Evolutionary conservation across 1,140 invertebrate genomes (phyloP).

Genomic region (Drosophila pallidifrons): DNA sequence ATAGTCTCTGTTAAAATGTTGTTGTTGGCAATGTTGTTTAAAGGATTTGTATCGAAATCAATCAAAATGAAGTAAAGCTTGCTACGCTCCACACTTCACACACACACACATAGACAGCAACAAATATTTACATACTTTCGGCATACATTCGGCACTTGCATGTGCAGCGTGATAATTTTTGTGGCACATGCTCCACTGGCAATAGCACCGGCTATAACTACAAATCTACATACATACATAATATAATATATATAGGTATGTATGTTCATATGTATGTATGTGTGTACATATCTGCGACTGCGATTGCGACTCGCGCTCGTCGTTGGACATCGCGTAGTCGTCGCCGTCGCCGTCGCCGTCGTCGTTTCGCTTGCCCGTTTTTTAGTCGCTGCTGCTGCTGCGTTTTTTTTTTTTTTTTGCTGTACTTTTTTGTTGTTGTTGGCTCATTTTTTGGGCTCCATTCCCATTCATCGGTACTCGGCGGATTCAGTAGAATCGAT

Average conservation of each 20-base stretch:
- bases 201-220: slow-evolving; percentile 14
- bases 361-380: slow-evolving; percentile 46
- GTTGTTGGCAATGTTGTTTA: not conserved
- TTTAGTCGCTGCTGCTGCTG: slow-evolving; percentile 39
- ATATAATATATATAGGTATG: too few relatives aligned
- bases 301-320: slow-evolving; percentile 30
- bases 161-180: slow-evolving; percentile 50
- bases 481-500: slow-evolving; percentile 81
- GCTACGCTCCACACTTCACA: not conserved
- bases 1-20: not conserved
- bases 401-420: not conserved
- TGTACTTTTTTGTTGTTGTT: slow-evolving; percentile 21
- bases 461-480: slow-evolving; percentile 48
- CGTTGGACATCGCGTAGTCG: slow-evolving; percentile 42
- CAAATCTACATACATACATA: not conserved
- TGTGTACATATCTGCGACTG: not conserved
- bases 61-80: not conserved
- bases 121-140: not conserved
- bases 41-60: not conserved
- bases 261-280: too few relatives aligned
- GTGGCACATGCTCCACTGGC: slow-evolving; percentile 53
- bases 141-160: slow-evolving; percentile 13
- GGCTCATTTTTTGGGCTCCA: slow-evolving; percentile 42
- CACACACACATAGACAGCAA: not conserved
- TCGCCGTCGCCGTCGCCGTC: too few relatives aligned